Percentiles rank a stretch among this genome's conserved stretches.
Evolutionary conservation across 2,888 invertebrate species (phyloP).

Genomic region (Nymphalis c-album): DNA sequence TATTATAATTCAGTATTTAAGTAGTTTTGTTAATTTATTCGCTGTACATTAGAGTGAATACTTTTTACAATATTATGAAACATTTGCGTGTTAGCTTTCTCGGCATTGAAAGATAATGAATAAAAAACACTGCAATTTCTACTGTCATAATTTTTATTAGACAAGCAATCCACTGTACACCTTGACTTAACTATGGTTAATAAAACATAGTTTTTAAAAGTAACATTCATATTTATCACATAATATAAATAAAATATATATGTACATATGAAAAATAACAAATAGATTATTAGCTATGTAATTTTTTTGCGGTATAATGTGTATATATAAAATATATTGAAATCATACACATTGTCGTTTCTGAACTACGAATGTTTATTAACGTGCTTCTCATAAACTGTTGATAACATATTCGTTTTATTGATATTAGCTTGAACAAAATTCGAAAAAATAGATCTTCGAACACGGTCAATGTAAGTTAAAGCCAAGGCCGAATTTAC

Average conservation of each 20-base stretch:
- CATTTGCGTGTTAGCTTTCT: too few relatives aligned
- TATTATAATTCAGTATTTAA: too few relatives aligned
- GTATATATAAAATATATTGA: background rate
- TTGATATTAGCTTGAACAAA: too few relatives aligned
- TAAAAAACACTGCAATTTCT: conserved; percentile 32
- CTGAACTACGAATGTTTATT: too few relatives aligned
- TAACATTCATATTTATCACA: conserved; percentile 38
- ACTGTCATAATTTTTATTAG: conserved; percentile 50
- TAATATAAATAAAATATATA: conserved; percentile 22
- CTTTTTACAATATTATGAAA: too few relatives aligned
- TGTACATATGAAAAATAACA: conserved; percentile 11
- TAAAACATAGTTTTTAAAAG: conserved; percentile 44
- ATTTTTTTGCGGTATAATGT: background rate
- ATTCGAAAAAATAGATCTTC: too few relatives aligned
- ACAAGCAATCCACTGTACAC: conserved; percentile 47
- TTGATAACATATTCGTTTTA: too few relatives aligned
- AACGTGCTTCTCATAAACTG: too few relatives aligned
- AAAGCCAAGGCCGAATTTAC: too few relatives aligned
- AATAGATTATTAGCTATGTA: background rate
- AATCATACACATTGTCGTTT: background rate
- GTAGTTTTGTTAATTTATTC: too few relatives aligned
- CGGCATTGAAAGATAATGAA: background rate
- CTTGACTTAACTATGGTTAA: conserved; percentile 38
- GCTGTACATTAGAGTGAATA: too few relatives aligned
- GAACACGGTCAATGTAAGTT: too few relatives aligned